phyloP scores from a whole-genome alignment of 2,888 invertebrate species.

The Thalpophila matura region DNA sequence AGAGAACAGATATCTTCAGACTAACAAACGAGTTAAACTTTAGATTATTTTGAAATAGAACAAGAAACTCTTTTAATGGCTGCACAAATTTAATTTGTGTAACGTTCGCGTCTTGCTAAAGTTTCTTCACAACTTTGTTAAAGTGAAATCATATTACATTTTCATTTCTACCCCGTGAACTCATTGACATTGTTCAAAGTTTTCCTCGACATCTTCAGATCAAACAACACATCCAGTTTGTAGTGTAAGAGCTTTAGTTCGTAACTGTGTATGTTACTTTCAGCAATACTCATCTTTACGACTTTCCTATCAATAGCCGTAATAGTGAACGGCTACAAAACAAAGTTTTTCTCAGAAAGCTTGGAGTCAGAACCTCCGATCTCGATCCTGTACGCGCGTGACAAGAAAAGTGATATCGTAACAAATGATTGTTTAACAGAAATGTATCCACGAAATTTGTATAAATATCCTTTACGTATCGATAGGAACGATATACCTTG shows the following conservation, averaged over 20 bases:
- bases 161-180: constrained; percentile 14
- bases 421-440: constrained; percentile 83
- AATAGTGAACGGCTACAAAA: constrained; percentile 72
- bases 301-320: constrained; percentile 70
- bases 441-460: constrained; percentile 85
- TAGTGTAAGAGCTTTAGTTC: constrained; percentile 9
- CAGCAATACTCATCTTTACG: constrained; percentile 77
- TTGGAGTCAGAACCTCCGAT: constrained; percentile 83
- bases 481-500: constrained; percentile 86
- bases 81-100: constrained; percentile 37
- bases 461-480: constrained; percentile 83
- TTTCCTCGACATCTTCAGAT: constrained; percentile 10
- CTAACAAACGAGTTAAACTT: constrained; percentile 46
- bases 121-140: constrained; percentile 27
- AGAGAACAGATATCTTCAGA: constrained; percentile 1
- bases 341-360: constrained; percentile 79
- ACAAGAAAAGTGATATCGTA: constrained; percentile 81
- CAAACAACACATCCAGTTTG: not conserved
- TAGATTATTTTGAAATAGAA: constrained; percentile 54
- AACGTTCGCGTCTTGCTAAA: constrained; percentile 32
- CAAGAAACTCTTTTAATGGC: constrained; percentile 48
- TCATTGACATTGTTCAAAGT: constrained; percentile 26
- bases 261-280: constrained; percentile 67
- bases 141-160: constrained; percentile 39
- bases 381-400: constrained; percentile 84